A percentile compares a stretch with the other conserved stretches of the same genome.
These are phyloP conservation scores for Lagorchestes hirsutus DNA, from an alignment of 2,797 vertebrate genomes.

Conservation along the genomic window DNA sequence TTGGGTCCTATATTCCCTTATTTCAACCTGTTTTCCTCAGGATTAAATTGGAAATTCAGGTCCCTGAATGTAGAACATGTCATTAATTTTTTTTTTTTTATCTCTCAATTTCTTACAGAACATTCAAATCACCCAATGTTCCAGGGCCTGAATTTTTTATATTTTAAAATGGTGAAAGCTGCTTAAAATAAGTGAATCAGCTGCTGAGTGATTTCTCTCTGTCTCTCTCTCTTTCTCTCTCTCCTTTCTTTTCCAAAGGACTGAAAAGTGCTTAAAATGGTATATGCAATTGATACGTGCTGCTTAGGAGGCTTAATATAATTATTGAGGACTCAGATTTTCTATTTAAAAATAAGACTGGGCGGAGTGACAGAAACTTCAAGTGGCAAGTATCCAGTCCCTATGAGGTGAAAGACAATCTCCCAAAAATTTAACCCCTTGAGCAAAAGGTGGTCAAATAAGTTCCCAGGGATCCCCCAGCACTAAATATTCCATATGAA, in stretches of 20 bases:
- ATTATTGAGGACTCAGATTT: constrained; percentile 76
- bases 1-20: constrained; percentile 62
- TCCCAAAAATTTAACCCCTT: constrained; percentile 37
- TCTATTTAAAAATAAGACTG: constrained; percentile 79
- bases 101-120: constrained; percentile 74
- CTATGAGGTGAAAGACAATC: constrained; percentile 23
- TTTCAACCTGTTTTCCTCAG: constrained; percentile 73
- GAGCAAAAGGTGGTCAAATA: constrained; percentile 11
- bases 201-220: constrained; percentile 79
- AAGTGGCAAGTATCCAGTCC: constrained; percentile 49
- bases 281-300: constrained; percentile 73
- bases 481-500: constrained; percentile 14
- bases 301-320: constrained; percentile 75
- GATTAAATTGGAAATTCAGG: constrained; percentile 72
- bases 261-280: constrained; percentile 73
- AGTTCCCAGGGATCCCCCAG: constrained; percentile 23
- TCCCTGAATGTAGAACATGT: constrained; percentile 70
- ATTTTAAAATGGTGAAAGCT: constrained; percentile 81
- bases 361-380: constrained; percentile 61
- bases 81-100: constrained; percentile 56
- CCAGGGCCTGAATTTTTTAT: constrained; percentile 69
- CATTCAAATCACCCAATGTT: constrained; percentile 72
- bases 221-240: constrained; percentile 47
- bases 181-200: constrained; percentile 78
- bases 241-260: constrained; percentile 60